Conservation (phyloP, 2,797 vertebrate species). For the Enteromius treurensis region DNA sequence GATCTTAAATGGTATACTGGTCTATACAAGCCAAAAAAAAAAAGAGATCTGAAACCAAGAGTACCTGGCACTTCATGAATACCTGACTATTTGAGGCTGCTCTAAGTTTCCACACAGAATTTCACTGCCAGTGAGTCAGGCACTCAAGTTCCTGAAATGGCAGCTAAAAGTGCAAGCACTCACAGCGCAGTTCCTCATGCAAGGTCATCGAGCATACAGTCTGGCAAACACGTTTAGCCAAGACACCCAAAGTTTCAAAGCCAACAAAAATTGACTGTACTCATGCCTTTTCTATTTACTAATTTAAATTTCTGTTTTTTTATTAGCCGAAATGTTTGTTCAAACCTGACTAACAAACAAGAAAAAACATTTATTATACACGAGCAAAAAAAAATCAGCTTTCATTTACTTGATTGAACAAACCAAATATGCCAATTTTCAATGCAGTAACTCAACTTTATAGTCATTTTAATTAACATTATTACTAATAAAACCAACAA, state of each 20-base stretch:
- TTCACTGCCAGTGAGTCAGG: constrained; percentile 42
- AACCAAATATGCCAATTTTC: background rate
- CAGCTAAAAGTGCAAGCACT: constrained; percentile 48
- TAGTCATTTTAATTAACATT: background rate
- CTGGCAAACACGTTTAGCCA: background rate
- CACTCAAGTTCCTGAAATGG: constrained; percentile 58
- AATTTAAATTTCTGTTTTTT: background rate
- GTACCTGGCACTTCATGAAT: background rate
- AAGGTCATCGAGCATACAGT: background rate
- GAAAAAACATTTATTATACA: background rate
- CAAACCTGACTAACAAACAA: background rate
- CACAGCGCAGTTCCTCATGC: constrained; percentile 53
- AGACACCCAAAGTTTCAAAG: background rate
- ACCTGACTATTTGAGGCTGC: background rate
- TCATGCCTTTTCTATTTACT: background rate
- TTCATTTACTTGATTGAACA: background rate
- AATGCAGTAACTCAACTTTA: background rate
- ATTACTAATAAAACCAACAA: background rate
- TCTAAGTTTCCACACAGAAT: constrained; percentile 31
- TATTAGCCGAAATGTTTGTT: background rate
- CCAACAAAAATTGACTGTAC: background rate
- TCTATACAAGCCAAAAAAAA: background rate
- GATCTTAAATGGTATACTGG: background rate
- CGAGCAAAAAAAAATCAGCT: background rate
- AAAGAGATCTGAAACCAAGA: background rate